Evolutionary conservation across 2,888 invertebrate genomes (phyloP), one percentile per base, ranked within the genome.

Genomic region (Eueremaeus valkanovi): DNA sequence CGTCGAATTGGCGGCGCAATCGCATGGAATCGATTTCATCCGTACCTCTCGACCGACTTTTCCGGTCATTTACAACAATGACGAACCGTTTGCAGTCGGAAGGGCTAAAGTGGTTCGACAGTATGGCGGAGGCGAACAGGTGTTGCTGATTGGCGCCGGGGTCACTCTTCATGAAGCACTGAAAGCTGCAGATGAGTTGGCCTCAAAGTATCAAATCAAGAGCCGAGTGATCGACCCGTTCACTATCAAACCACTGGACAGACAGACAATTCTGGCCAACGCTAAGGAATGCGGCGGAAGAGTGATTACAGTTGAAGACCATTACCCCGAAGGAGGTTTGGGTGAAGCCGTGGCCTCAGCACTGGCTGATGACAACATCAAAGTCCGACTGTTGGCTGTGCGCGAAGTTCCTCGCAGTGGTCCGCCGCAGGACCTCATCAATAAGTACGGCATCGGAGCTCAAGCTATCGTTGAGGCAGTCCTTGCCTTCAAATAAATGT

Each of bases 221-320:
- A 89, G 90, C 0, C 88, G 96, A 63, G 90, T 99, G 29, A 83
- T 99, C 83, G 99, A 99, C 86, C 93, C 92, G 8, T 99, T 97
- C 86, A 96, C 97, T 13, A 86, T 98, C 77, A 98, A 99, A 85
- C 99, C 99, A 0, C 85, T 99, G 79, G 99, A 99, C 85, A 88
- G 86, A 74, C 88, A 87, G 0, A 87, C 89, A 0, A 89, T 99
- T 55, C 83, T 90, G 55, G 85, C 86, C 73, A 89, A 93, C 83
- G 96, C 94, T 2, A 86, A 87, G 78, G 90, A 90, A 74, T 90
- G 88, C 75, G 91, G 90, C 9, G 95, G 95, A 0, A 86, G 89
- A 13, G 88, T 99, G 75, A 83, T 99, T 72, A 94, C 95, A 45
- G 95, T 97, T 0, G 99, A 99, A 84, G 99, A 99, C 84, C 99